These are phyloP conservation scores for Ptiloglossa arizonensis DNA, from an alignment of 1,140 invertebrate genomes.

Conservation along the genomic window DNA sequence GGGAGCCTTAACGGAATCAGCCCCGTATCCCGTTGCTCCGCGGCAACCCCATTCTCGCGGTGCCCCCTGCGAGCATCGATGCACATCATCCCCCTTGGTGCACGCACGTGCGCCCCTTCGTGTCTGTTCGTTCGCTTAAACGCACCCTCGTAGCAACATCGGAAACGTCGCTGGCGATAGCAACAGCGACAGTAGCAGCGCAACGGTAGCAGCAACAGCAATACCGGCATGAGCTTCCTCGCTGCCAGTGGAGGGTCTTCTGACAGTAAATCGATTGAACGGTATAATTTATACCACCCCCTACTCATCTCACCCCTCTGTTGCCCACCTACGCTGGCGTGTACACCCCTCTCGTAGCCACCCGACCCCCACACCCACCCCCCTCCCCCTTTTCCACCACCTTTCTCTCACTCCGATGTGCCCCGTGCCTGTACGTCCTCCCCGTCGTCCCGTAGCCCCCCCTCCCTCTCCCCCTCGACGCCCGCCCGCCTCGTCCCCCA, in stretches of 20 bases:
- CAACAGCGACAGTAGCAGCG: conserved; percentile 50
- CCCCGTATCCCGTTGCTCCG: conserved; percentile 45
- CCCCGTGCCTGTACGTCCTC: conserved; percentile 67
- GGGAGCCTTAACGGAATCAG: conserved; percentile 57
- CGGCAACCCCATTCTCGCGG: conserved; percentile 58
- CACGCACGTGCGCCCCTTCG: conserved; percentile 51
- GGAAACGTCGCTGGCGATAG: conserved; percentile 43
- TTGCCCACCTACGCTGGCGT: conserved; percentile 59
- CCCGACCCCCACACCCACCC: conserved; percentile 44
- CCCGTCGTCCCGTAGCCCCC: conserved; percentile 33
- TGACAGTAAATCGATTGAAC: conserved; percentile 82
- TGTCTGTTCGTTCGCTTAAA: conserved; percentile 60
- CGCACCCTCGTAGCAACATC: conserved; percentile 54
- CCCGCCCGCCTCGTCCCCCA: conserved; percentile 12
- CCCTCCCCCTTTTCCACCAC: conserved; percentile 37
- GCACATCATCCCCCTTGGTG: conserved; percentile 54
- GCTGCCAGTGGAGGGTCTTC: conserved; percentile 75
- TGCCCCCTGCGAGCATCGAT: conserved; percentile 57
- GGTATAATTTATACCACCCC: conserved; percentile 82
- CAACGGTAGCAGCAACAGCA: conserved; percentile 50
- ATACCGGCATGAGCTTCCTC: conserved; percentile 59
- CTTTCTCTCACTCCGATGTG: conserved; percentile 51
- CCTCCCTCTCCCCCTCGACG: background rate
- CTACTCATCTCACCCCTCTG: conserved; percentile 65
- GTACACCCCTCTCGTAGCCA: conserved; percentile 33